Base-by-base conservation (phyloP, 2,888 invertebrate genomes). In the Lasioglossum leucozonium region DNA sequence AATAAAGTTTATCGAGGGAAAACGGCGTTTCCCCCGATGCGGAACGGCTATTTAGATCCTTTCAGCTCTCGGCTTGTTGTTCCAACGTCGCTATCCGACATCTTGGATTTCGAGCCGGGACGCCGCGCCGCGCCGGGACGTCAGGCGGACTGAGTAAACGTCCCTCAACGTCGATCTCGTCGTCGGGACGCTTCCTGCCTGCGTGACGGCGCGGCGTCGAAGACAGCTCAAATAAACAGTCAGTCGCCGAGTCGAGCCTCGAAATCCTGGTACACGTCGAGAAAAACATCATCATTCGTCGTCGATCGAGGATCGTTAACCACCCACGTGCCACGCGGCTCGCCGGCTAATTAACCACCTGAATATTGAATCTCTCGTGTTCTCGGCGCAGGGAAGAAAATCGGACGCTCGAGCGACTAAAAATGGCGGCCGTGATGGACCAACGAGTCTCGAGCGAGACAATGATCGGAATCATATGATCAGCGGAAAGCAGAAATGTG, bases 141-240 rank as follows among this genome's bases (percentile, higher is more conserved):
- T 83, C 88, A 86, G 71, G 58, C 79, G 44, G 76, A 77, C 79
- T 76, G 88, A 88, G 87, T 90, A 87, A 91, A 89, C 84, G 82
- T 84, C 81, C 74, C 78, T 83, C 82, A 82, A 84, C 83, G 77
- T 89, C 86, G 85, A 89, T 87, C 81, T 84, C 69, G 82, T 44
- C 65, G 76, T 72, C 84, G 83, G 84, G 85, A 84, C 87, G 87
- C 88, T 93, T 93, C 91, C 89, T 89, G 91, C 79, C 91, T 81
- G 85, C 84, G 87, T 90, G 87, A 86, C 79, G 85, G 11, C 74
- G 75, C 79, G 85, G 11, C 74, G 75, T 83, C 79, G 83, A 87
- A 87, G 93, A 93, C 94, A 93, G 92, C 82, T 91, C 92, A 94
- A 94, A 94, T 91, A 94, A 94, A 94, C 94, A 89, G 71, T 77